These are phyloP conservation scores for Zapus hudsonius DNA, from an alignment of 2,113 vertebrate species.

Conservation along the genomic window DNA sequence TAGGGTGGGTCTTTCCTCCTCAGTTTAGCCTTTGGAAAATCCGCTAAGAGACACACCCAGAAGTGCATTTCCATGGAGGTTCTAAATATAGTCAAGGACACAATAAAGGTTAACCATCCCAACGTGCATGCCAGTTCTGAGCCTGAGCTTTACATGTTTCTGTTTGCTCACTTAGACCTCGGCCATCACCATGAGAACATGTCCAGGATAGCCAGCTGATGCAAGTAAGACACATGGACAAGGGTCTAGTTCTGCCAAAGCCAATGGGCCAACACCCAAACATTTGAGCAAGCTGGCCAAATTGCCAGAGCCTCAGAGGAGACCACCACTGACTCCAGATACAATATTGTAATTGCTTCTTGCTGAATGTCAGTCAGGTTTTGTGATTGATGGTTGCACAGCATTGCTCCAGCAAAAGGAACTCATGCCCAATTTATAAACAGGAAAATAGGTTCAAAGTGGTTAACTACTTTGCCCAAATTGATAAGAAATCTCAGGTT, in stretches of 20 bases:
- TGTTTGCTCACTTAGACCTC: conserved; percentile 11
- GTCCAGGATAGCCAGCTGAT: conserved; percentile 29
- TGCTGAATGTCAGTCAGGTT: conserved; percentile 27
- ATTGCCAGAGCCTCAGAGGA: too few relatives aligned
- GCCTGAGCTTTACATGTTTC: background rate
- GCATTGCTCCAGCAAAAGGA: conserved; percentile 21
- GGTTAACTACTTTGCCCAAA: background rate
- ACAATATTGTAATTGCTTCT: background rate
- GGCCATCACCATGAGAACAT: background rate
- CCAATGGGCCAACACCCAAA: conserved; percentile 45
- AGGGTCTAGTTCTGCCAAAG: conserved; percentile 36
- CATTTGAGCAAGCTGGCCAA: background rate
- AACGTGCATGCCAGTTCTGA: background rate
- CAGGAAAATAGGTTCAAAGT: conserved; percentile 1
- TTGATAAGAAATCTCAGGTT: background rate
- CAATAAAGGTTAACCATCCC: background rate
- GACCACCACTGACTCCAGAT: conserved; percentile 20
- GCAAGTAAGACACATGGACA: conserved; percentile 7
- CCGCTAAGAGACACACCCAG: background rate
- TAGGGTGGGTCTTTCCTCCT: background rate
- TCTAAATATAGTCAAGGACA: background rate
- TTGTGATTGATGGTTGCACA: background rate
- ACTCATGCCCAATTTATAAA: background rate
- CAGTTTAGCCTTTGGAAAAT: background rate
- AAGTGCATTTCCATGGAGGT: background rate